Base-by-base conservation (phyloP, 2,797 vertebrate genomes). In the Manis javanica region DNA sequence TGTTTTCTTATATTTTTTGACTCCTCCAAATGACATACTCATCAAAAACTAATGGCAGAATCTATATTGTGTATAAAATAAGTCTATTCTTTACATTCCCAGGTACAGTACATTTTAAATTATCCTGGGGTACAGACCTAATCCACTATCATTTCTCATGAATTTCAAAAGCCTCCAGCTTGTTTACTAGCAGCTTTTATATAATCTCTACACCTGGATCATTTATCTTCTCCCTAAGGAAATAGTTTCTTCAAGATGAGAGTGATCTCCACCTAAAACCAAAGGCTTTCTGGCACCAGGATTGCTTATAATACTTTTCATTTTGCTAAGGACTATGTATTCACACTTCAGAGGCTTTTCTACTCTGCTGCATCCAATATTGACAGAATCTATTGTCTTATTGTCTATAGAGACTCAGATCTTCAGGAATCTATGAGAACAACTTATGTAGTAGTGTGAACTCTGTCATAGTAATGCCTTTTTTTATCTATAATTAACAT, bases 191-290 rank as follows among this genome's bases (percentile, higher is more conserved):
- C 3, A 86, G 34, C 10, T 90, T 93, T 95, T 97, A 92, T 61
- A 87, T 93, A 97, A 97, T 98, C 91, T 97, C 83, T 96, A 92
- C 64, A 83, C 68, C 95, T 94, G 96, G 90, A 97, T 97, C 87
- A 98, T 97, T 97, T 97, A 90, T 95, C 85, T 95, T 78, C 72
- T 59, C 9, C 94, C 29, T 78, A 95, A 92, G 66, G 37, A 86
- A 95, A 96, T 0, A 13, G 10, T 79, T 87, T 82, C 51, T 88
- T 92, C 64, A 95, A 97, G 57, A 64, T n/a, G 92, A 94, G 18
- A 34, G 11, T 94, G 31, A 74, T 74, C 31, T 77, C 68, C 7
- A 93, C n/a, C 21, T 74, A 66, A 11, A 69, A 59, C 11, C 29
- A 87, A 96, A 91, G 64, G n/a, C 12, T 42, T 82, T 93, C 92